phyloP scores from a whole-genome alignment of 1,140 invertebrate genomes.

The Aplysia californica region DNA sequence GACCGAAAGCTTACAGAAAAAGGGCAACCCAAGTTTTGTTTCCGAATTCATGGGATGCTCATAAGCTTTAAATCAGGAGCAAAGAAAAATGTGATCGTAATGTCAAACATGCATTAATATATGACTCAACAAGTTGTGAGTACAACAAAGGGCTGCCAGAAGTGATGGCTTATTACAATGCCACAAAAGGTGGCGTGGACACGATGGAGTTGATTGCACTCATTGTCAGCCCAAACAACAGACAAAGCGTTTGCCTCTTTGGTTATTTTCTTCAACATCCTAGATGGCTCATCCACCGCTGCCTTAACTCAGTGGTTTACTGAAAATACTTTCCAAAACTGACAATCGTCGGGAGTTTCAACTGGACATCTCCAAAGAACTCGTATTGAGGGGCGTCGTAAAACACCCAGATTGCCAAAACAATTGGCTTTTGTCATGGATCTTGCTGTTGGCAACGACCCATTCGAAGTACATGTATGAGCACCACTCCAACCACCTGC shows the following conservation, averaged over 20 bases:
- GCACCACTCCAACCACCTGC: background rate
- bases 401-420: background rate
- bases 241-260: constrained; percentile 43
- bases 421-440: background rate
- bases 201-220: constrained; percentile 45
- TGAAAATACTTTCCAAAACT: background rate
- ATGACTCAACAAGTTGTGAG: background rate
- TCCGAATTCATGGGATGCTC: background rate
- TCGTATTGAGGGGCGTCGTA: background rate
- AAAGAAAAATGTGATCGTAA: background rate
- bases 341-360: background rate
- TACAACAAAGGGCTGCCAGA: constrained; percentile 47
- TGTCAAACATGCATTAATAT: background rate
- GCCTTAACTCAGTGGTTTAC: background rate
- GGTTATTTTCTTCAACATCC: constrained; percentile 41
- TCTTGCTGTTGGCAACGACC: background rate
- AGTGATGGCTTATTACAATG: constrained; percentile 66
- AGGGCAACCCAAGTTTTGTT: background rate
- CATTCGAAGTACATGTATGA: constrained; percentile 3
- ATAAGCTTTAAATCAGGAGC: background rate
- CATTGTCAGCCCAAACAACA: constrained; percentile 31
- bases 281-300: constrained; percentile 36
- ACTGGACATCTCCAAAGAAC: background rate
- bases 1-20: constrained; percentile 1
- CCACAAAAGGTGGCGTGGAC: constrained; percentile 69